These are phyloP conservation scores for Lipophrys pholis DNA, from an alignment of 2,113 vertebrate genomes.

Conservation along the genomic window DNA sequence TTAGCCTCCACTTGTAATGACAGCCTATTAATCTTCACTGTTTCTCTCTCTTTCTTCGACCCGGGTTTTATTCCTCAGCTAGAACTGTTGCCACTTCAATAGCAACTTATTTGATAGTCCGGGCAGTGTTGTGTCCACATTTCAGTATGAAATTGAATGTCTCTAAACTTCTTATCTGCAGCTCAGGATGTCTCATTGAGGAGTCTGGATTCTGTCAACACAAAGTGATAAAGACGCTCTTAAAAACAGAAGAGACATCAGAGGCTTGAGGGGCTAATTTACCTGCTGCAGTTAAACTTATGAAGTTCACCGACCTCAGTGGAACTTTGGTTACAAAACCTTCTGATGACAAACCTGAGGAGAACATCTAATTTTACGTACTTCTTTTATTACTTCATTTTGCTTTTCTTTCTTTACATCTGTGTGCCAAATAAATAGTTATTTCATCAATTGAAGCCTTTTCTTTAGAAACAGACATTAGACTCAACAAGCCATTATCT, in stretches of 20 bases:
- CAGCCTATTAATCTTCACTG: slow-evolving; percentile 82
- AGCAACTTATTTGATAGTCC: slow-evolving; percentile 67
- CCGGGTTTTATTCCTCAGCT: slow-evolving; percentile 23
- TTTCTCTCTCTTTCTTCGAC: slow-evolving; percentile 34
- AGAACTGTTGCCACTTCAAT: slow-evolving; percentile 37
- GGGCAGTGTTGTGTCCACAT: slow-evolving; percentile 48
- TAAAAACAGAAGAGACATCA: not conserved
- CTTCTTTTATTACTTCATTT: no score
- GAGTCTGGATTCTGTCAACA: not conserved
- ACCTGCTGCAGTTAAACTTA: not conserved
- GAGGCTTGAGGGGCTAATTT: not conserved
- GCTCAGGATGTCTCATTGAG: not conserved
- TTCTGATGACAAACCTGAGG: no score
- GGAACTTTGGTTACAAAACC: not conserved
- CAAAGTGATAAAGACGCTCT: not conserved
- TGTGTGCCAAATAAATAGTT: no score
- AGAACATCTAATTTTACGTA: no score
- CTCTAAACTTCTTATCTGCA: not conserved
- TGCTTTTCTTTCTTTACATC: no score
- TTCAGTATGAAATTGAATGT: slow-evolving; percentile 65
- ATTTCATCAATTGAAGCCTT: no score
- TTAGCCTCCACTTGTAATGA: slow-evolving; percentile 78
- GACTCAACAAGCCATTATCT: no score
- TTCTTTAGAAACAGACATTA: no score
- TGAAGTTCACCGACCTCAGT: not conserved